phyloP scores from a whole-genome alignment of 2,113 vertebrate genomes.

The Lycocorax pyrrhopterus region DNA sequence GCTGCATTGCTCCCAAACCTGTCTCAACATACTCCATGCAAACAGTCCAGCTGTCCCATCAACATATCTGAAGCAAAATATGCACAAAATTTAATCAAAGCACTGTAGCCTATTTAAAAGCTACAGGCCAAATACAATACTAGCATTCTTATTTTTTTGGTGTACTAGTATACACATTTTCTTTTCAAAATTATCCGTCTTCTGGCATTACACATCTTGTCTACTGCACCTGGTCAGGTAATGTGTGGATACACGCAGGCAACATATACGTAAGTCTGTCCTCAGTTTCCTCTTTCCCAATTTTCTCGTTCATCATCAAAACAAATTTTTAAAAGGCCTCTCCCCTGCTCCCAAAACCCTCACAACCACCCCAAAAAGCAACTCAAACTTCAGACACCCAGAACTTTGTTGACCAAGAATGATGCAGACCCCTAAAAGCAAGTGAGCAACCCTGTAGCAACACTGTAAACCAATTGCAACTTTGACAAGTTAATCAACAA shows the following conservation, averaged over 20 bases:
- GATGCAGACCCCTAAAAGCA: background rate
- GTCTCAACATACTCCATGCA: background rate
- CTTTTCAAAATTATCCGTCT: background rate
- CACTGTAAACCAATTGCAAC: background rate
- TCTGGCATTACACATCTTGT: background rate
- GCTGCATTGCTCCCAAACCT: background rate
- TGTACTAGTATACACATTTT: background rate
- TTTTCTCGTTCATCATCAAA: background rate
- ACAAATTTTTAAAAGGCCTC: background rate
- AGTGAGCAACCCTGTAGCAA: background rate
- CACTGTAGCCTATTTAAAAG: background rate
- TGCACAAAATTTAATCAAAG: background rate
- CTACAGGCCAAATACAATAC: background rate
- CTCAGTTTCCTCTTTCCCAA: background rate
- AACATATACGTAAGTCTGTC: fast-evolving
- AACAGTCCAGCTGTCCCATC: background rate
- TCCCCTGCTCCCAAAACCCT: background rate
- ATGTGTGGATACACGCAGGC: background rate
- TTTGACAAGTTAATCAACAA: slow-evolving; percentile 5
- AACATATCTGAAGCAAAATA: background rate
- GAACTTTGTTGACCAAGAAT: background rate
- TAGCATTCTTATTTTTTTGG: background rate
- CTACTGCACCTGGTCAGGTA: background rate
- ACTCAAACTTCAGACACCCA: background rate
- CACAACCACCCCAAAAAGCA: background rate